phyloP scores from a whole-genome alignment of 2,888 invertebrate species.

The Himalopsyche kuldschensis region DNA sequence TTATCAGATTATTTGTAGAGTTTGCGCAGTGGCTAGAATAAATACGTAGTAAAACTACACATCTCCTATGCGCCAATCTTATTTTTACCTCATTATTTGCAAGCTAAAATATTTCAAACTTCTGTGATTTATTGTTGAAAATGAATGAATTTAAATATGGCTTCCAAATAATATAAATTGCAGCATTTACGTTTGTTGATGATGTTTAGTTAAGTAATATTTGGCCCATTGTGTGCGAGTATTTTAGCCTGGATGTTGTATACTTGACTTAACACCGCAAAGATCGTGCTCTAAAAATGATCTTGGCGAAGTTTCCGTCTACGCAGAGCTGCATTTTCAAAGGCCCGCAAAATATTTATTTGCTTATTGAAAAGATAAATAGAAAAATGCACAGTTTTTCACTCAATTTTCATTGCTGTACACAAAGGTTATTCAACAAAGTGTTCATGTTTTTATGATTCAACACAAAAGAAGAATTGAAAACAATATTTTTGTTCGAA shows the following conservation, averaged over 20 bases:
- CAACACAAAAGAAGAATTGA: no score
- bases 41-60: background rate
- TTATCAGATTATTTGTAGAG: conserved; percentile 20
- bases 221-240: background rate
- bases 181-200: background rate
- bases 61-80: background rate
- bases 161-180: background rate
- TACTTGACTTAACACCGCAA: background rate
- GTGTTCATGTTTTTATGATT: no score
- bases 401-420: no score
- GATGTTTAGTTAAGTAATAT: background rate
- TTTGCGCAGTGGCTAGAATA: background rate
- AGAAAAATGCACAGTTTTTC: no score
- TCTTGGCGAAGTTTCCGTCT: conserved; percentile 30
- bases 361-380: background rate
- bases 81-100: background rate
- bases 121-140: background rate
- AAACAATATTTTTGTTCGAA: no score
- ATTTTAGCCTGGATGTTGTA: background rate
- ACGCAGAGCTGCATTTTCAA: conserved; percentile 20
- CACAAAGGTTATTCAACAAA: no score
- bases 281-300: conserved; percentile 35
- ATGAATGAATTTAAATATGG: background rate
- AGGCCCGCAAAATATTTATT: conserved; percentile 8
- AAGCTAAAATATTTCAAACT: background rate